Evolutionary conservation across 1,140 invertebrate species (phyloP).

Genomic region (Wasmannia auropunctata): DNA sequence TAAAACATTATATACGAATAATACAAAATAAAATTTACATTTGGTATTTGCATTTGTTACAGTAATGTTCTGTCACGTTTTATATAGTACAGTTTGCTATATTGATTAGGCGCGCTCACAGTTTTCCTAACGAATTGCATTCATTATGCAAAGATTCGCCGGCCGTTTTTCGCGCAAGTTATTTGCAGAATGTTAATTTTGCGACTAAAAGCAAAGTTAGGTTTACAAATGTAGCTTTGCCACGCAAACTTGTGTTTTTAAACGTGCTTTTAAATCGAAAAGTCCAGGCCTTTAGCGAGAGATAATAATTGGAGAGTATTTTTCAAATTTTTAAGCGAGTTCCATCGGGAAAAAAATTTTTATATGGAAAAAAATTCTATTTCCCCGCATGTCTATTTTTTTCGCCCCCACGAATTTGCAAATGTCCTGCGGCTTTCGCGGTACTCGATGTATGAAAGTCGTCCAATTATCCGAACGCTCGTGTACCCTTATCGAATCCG

Average conservation of each 20-base stretch:
- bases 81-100: not conserved
- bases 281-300: not conserved
- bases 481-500: conserved; percentile 21
- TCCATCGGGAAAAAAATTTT: not conserved
- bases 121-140: conserved; percentile 33
- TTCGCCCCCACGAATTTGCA: not conserved
- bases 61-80: not conserved
- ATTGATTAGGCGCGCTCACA: conserved; percentile 18
- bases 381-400: not conserved
- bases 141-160: conserved; percentile 21
- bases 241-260: not conserved
- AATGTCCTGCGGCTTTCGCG: not conserved
- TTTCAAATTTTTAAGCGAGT: not conserved
- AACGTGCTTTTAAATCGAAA: not conserved
- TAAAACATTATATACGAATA: not conserved
- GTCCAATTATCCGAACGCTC: conserved; percentile 13
- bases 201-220: not conserved
- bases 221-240: not conserved
- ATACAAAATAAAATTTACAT: not conserved
- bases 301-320: not conserved
- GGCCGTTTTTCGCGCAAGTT: not conserved
- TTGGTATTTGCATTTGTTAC: not conserved
- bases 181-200: conserved; percentile 27
- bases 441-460: not conserved
- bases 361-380: not conserved